phyloP scores from a whole-genome alignment of 1,140 invertebrate genomes.

The Caenorhabditis inopinata region DNA sequence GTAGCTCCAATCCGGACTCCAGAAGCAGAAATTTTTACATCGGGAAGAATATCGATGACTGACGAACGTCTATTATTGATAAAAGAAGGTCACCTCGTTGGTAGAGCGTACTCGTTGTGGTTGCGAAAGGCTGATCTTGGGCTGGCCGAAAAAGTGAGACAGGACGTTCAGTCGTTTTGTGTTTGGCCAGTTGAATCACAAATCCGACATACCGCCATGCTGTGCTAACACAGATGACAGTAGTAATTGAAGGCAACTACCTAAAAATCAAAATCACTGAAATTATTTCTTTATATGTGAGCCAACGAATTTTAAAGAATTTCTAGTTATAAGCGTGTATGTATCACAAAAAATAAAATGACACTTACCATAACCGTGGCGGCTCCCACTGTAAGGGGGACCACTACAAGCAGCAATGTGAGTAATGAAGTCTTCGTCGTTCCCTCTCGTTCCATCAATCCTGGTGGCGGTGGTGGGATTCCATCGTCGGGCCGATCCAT shows the following conservation, averaged over 20 bases:
- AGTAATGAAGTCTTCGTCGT: slow-evolving; percentile 36
- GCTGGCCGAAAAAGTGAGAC: not conserved
- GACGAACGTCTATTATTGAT: slow-evolving; percentile 35
- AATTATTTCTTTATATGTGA: not conserved
- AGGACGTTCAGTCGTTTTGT: slow-evolving; percentile 25
- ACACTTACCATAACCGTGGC: slow-evolving; percentile 44
- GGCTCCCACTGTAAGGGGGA: slow-evolving; percentile 45
- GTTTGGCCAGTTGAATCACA: slow-evolving; percentile 40
- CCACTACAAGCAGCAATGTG: slow-evolving; percentile 45
- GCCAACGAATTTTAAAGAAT: too few relatives aligned
- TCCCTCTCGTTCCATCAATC: slow-evolving; percentile 26
- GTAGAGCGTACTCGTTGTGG: slow-evolving; percentile 37
- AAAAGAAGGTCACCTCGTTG: slow-evolving; percentile 37
- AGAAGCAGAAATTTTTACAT: slow-evolving; percentile 35
- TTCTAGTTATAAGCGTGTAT: too few relatives aligned
- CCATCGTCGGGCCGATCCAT: slow-evolving; percentile 39
- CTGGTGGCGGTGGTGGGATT: slow-evolving; percentile 31
- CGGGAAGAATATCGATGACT: slow-evolving; percentile 34
- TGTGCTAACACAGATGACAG: slow-evolving; percentile 47
- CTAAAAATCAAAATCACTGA: slow-evolving; percentile 29
- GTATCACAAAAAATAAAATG: too few relatives aligned
- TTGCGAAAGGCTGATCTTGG: not conserved
- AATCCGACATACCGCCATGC: slow-evolving; percentile 19
- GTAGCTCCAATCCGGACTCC: slow-evolving; percentile 17
- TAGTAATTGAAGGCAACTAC: slow-evolving; percentile 50